Evolutionary conservation across 1,140 invertebrate genomes (phyloP), one percentile per base, ranked within the genome.

Genomic region (Hermetia illucens): DNA sequence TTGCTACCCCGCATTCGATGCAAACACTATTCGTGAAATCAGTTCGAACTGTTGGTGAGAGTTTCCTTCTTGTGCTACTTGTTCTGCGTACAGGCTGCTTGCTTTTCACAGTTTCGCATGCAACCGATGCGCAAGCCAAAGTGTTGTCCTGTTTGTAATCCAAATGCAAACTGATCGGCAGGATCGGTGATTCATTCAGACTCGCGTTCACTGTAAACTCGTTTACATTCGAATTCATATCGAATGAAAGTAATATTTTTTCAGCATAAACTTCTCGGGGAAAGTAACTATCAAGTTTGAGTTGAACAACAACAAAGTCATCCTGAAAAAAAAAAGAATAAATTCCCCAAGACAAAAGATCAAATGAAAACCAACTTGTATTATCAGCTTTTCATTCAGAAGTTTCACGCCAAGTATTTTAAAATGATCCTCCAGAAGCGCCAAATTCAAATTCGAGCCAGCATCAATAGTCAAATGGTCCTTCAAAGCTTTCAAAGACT

Each of bases 61-160:
- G 66, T 69, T 37, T 78, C 1, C 54, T 43, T 38, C 55, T 58
- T 18, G 55, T 59, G 39, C 57, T 60, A 43, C 53, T 61, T 2
- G 52, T 58, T 12, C 58, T 45, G 1, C 58, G 27, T 9, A 59
- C 52, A 36, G 35, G 58, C 13, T 49, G 60, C 35, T 61, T 72
- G 2, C 55, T 54, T 66, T 62, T 68, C 16, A 60, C 65, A 55
- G 66, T 72, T 51, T 62, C 69, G 49, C 68, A 77, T 19, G 69
- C 73, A 16, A 77, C 70, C 30, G 69, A 72, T 1, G 75, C 77
- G 39, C 72, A 71, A 39, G 71, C 72, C 4, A 85, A 54, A 38
- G 73, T 78, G 49, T 77, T 82, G 52, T 89, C 82, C 52, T 88
- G 75, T 53, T 84, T 81, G 44, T 78, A 79, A 47, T 85, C 78